A percentile compares a stretch with the other conserved stretches of the same genome.
Conservation (phyloP, 2,113 vertebrate species). For the Herpailurus yagouaroundi region DNA sequence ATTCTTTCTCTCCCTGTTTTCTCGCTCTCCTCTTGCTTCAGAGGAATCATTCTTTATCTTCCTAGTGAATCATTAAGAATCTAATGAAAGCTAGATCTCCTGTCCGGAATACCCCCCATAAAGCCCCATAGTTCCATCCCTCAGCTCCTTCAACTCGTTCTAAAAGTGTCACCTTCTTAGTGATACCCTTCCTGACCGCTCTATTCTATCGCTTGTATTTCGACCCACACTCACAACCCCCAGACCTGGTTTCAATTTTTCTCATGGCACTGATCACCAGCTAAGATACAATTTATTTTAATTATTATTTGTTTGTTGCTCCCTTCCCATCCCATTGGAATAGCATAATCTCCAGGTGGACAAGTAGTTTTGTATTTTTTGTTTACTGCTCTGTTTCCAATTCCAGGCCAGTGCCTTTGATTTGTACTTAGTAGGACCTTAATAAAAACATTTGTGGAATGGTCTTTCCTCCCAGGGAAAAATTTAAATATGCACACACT, state of each 20-base stretch:
- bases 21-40: neutral
- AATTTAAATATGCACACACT: neutral
- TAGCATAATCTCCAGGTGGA: neutral
- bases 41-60: neutral
- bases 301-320: neutral
- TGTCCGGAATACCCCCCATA: neutral
- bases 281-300: neutral
- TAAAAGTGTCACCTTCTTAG: neutral
- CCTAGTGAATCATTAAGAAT: neutral
- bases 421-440: neutral
- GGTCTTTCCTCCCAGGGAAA: neutral
- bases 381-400: neutral
- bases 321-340: neutral
- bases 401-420: neutral
- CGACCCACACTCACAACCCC: neutral
- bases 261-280: neutral
- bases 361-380: conserved; percentile 14
- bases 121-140: neutral
- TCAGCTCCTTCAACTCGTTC: neutral
- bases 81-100: neutral
- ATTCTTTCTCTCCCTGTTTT: neutral
- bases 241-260: neutral
- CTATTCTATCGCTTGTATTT: neutral
- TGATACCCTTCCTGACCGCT: neutral
- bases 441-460: conserved; percentile 16